Evolutionary conservation across 2,888 invertebrate species (phyloP).

Genomic region (Odontomyia ornata): DNA sequence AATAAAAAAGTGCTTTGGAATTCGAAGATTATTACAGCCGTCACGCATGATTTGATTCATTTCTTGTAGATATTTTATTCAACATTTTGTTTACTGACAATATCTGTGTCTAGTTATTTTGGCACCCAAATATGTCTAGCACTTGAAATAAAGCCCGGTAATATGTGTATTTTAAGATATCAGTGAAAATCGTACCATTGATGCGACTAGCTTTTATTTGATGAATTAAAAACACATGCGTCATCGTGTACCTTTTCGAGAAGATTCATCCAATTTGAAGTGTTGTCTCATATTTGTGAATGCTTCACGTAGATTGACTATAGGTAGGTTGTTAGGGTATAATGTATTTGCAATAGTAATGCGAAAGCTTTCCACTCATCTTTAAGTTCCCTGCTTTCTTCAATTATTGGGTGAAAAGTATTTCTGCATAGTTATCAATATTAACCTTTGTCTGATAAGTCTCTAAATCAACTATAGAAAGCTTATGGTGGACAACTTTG

Average conservation of each 20-base stretch:
- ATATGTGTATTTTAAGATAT: no score
- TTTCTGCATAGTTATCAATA: conserved; percentile 5
- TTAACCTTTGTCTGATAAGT: conserved; percentile 16
- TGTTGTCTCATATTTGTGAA: background rate
- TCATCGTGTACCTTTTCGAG: background rate
- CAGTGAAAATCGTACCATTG: background rate
- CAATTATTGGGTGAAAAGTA: background rate
- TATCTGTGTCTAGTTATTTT: no score
- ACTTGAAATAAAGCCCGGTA: no score
- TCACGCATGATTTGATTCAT: no score
- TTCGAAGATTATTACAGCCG: no score
- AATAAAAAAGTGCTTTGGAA: no score
- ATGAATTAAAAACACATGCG: background rate
- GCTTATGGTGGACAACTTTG: background rate
- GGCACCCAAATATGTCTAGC: no score
- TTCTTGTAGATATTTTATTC: no score
- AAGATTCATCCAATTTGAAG: background rate
- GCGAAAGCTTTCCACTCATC: background rate
- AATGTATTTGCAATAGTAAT: background rate
- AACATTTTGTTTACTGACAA: no score
- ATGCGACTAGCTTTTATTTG: background rate
- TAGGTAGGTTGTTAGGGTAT: background rate
- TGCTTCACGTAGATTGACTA: no score
- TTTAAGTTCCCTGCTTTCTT: background rate
- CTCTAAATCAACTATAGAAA: background rate